A percentile compares a stretch with the other conserved stretches of the same genome.
phyloP scores from a whole-genome alignment of 2,113 vertebrate species.

The Rhynchomys soricoides region DNA sequence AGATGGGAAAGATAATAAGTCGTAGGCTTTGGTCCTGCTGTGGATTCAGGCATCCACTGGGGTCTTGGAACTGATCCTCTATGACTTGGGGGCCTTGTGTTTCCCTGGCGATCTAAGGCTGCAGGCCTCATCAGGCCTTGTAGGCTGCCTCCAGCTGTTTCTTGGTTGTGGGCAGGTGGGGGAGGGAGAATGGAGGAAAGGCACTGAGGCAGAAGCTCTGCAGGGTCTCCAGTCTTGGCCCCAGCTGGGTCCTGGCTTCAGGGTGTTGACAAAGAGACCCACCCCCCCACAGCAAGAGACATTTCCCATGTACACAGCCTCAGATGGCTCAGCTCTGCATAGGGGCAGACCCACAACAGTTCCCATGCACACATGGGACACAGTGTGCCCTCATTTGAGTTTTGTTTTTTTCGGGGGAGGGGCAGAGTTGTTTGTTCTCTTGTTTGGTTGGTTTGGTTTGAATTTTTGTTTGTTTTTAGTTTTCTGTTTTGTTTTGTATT shows the following conservation, averaged over 20 bases:
- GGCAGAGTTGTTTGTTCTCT: not conserved
- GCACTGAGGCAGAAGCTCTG: not conserved
- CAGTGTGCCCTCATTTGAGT: not conserved
- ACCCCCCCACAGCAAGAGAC: not conserved
- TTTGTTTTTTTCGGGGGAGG: not conserved
- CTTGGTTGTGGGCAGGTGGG: not conserved
- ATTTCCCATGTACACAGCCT: not conserved
- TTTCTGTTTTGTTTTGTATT: not conserved
- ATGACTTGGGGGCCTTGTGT: not conserved
- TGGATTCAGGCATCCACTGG: not conserved
- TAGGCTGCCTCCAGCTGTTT: not conserved
- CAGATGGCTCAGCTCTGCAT: no score
- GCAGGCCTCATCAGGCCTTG: rapidly evolving
- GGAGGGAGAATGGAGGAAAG: not conserved
- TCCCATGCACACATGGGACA: rapidly evolving
- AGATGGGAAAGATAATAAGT: not conserved
- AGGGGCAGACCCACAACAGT: rapidly evolving
- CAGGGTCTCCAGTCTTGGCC: not conserved
- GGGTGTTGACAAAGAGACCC: not conserved
- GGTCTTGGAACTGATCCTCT: not conserved
- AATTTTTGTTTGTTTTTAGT: not conserved
- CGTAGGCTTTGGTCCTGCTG: not conserved
- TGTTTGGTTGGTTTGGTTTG: not conserved
- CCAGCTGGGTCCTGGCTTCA: not conserved
- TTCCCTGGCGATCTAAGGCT: not conserved